Conservation (phyloP, 1,140 invertebrate genomes). For the Drosophila gunungcola region DNA sequence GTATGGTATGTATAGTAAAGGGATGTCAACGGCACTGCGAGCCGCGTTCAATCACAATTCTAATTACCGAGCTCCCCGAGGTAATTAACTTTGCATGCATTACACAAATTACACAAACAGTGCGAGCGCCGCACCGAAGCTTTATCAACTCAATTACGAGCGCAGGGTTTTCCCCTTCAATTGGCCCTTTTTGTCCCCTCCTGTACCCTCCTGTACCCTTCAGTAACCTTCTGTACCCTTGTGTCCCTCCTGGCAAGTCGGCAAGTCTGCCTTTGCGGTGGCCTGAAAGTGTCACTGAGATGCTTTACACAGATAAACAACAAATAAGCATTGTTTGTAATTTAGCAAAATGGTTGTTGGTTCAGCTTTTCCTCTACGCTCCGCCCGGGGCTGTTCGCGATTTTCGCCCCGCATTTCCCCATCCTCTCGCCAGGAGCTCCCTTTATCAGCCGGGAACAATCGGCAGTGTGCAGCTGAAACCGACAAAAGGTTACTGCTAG, state of each 20-base stretch:
- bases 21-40: constrained; percentile 40
- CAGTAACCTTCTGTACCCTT: constrained; percentile 3
- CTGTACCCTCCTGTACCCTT: neutral
- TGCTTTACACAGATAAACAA: constrained; percentile 78
- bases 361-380: constrained; percentile 27
- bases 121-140: constrained; percentile 38
- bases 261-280: constrained; percentile 3
- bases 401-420: neutral
- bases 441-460: constrained; percentile 68
- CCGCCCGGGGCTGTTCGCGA: constrained; percentile 23
- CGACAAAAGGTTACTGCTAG: constrained; percentile 52
- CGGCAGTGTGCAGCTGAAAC: constrained; percentile 26
- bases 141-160: constrained; percentile 80
- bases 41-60: constrained; percentile 78
- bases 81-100: constrained; percentile 83
- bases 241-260: constrained; percentile 12
- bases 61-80: constrained; percentile 77
- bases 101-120: constrained; percentile 75
- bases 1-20: neutral
- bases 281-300: constrained; percentile 52
- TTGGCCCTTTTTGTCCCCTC: neutral
- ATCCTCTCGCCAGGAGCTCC: constrained; percentile 9
- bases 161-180: constrained; percentile 15
- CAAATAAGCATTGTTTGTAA: constrained; percentile 83
- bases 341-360: constrained; percentile 57